A percentile compares a stretch with the other conserved stretches of the same genome.
Conservation (phyloP, 2,797 vertebrate species). For the Notamacropus eugenii region DNA sequence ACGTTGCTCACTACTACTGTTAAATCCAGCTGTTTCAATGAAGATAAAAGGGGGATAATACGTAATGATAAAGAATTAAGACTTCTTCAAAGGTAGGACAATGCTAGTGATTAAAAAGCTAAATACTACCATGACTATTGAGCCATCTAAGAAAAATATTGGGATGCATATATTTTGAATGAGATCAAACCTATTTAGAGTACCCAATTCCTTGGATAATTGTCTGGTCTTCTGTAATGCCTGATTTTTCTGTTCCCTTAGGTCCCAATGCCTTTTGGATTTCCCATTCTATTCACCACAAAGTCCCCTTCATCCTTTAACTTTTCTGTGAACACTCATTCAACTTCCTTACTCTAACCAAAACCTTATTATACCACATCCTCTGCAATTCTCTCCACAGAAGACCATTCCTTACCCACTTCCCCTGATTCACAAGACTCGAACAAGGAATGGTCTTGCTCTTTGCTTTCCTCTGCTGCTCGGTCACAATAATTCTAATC, state of each 20-base stretch:
- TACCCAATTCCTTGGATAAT: background rate
- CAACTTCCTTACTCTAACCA: background rate
- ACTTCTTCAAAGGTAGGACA: background rate
- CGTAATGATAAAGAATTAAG: background rate
- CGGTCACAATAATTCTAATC: background rate
- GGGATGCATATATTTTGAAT: background rate
- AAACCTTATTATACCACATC: slow-evolving; percentile 1
- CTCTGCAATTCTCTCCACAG: background rate
- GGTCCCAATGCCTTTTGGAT: background rate
- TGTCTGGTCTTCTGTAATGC: background rate
- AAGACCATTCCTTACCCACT: slow-evolving; percentile 1
- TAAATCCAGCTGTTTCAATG: too few relatives aligned
- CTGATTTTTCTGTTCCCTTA: background rate
- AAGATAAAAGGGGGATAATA: too few relatives aligned
- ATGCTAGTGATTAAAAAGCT: background rate
- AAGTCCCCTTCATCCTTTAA: background rate
- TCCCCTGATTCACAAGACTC: background rate
- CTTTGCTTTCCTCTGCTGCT: background rate
- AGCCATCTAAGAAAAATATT: background rate
- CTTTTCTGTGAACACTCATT: background rate
- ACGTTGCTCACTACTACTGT: too few relatives aligned
- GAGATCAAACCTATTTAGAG: background rate
- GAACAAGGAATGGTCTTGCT: background rate
- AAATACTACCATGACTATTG: background rate
- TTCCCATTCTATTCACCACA: background rate